A percentile compares a stretch with the other conserved stretches of the same genome.
phyloP scores from a whole-genome alignment of 2,113 vertebrate genomes.

The Campylorhamphus procurvoides region DNA sequence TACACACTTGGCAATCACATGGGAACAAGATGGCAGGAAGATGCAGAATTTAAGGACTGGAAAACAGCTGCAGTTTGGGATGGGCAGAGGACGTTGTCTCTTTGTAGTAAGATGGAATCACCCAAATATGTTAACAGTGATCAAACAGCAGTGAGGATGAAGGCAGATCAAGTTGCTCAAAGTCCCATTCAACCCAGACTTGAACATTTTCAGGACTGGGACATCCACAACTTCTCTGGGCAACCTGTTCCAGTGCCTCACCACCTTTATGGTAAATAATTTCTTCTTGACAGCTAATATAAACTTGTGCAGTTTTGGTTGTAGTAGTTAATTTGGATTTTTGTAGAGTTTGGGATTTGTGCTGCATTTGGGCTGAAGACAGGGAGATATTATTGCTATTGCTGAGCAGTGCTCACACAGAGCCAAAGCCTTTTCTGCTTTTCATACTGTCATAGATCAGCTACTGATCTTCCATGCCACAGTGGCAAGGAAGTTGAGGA shows the following conservation, averaged over 20 bases:
- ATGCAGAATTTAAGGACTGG: not conserved
- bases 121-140: not conserved
- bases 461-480: not conserved
- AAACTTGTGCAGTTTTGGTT: not conserved
- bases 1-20: fast-evolving
- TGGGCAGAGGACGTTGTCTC: fast-evolving
- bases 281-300: not conserved
- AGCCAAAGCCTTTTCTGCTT: not conserved
- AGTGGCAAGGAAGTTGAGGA: not conserved
- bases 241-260: not conserved
- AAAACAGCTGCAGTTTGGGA: not conserved
- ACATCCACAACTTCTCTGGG: not conserved
- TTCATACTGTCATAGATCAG: not conserved
- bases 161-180: not conserved
- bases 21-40: not conserved
- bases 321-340: not conserved
- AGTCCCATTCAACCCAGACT: not conserved
- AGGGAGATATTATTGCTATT: not conserved
- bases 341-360: not conserved
- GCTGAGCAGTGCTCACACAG: not conserved
- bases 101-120: not conserved
- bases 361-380: not conserved
- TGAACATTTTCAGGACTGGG: not conserved
- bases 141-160: not conserved
- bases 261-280: not conserved